Evolutionary conservation across 2,113 vertebrate genomes (phyloP).

Genomic region (Dasypus novemcinctus): DNA sequence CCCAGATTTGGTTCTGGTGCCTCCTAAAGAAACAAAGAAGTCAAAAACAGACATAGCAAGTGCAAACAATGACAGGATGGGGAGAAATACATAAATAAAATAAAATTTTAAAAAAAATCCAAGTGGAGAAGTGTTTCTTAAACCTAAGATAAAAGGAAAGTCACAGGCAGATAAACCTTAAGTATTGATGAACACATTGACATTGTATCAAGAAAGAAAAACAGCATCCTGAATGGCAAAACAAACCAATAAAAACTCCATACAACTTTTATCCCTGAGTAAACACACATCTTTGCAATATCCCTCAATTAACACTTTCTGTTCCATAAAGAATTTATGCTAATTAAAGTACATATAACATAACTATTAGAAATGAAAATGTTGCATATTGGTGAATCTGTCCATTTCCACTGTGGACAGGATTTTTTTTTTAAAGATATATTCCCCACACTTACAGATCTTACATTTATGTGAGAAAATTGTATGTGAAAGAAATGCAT

Average conservation of each 20-base stretch:
- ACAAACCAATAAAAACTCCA: neutral
- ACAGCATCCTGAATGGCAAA: neutral
- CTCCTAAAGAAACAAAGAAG: too few relatives aligned
- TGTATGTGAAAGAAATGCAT: neutral
- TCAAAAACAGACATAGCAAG: too few relatives aligned
- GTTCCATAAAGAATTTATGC: neutral
- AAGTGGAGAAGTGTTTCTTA: neutral
- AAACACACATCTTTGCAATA: neutral
- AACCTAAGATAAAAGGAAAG: neutral
- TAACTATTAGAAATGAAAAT: neutral
- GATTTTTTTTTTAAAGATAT: neutral
- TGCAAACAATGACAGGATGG: too few relatives aligned
- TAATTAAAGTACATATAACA: neutral
- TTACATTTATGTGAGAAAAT: constrained; percentile 18
- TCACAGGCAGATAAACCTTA: neutral
- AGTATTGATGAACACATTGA: neutral
- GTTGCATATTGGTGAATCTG: neutral
- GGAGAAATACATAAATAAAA: too few relatives aligned
- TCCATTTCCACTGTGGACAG: neutral
- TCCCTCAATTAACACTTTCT: neutral
- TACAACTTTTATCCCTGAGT: neutral
- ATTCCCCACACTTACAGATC: neutral
- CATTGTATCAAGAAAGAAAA: neutral
- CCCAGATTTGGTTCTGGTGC: too few relatives aligned
- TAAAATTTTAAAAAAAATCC: too few relatives aligned